Evolutionary conservation across 2,113 vertebrate genomes (phyloP).

Genomic region (Tichodroma muraria): DNA sequence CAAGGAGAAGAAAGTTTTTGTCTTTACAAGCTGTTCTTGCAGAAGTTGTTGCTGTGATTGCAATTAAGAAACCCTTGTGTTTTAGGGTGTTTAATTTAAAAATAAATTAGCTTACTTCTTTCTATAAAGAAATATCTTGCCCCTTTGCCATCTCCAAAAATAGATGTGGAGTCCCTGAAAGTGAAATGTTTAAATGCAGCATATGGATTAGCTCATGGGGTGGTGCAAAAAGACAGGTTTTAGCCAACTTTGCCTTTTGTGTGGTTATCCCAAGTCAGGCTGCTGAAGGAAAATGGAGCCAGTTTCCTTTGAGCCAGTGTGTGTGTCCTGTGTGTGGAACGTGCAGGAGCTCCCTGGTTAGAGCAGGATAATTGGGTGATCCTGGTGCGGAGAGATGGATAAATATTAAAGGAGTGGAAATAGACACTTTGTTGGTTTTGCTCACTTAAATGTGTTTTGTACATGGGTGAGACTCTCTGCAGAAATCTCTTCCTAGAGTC

Average conservation of each 20-base stretch:
- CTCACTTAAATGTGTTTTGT: background rate
- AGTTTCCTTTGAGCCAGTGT: background rate
- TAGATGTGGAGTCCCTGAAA: background rate
- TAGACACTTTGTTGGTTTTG: background rate
- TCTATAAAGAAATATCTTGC: background rate
- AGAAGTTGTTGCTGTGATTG: background rate
- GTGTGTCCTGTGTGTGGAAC: background rate
- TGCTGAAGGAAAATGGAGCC: background rate
- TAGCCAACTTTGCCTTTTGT: background rate
- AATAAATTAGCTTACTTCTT: background rate
- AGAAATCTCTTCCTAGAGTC: background rate
- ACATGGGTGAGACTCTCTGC: background rate
- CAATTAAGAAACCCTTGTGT: background rate
- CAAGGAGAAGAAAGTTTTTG: background rate
- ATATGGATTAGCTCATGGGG: background rate
- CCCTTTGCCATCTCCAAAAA: background rate
- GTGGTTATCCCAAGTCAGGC: background rate
- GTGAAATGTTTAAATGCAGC: background rate
- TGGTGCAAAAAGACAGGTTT: background rate
- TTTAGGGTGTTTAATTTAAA: background rate
- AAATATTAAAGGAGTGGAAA: background rate
- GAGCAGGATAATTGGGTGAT: accelerated
- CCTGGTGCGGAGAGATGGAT: background rate
- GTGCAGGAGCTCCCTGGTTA: background rate
- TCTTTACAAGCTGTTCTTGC: background rate